Conservation (phyloP, 1,140 invertebrate species). For the Dendroctonus valens region DNA sequence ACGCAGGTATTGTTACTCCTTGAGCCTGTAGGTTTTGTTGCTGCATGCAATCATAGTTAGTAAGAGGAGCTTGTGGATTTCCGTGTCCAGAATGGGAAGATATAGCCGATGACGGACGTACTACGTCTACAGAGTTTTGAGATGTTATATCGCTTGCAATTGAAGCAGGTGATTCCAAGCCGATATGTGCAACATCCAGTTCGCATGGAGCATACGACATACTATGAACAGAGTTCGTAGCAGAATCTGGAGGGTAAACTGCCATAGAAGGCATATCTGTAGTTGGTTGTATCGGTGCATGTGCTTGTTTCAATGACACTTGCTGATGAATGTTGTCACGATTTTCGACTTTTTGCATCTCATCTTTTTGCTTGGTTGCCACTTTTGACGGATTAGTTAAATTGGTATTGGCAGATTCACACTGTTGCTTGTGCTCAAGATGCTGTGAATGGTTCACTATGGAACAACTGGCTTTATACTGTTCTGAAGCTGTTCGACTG, state of each 20-base stretch:
- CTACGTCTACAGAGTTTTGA: constrained; percentile 69
- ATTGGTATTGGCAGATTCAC: not conserved
- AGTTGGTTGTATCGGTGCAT: constrained; percentile 55
- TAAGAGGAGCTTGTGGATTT: constrained; percentile 53
- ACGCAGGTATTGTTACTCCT: constrained; percentile 43
- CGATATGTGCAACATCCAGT: constrained; percentile 78
- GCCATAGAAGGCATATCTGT: constrained; percentile 73
- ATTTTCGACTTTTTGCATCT: constrained; percentile 19
- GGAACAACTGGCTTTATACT: constrained; percentile 21
- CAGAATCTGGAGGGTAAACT: constrained; percentile 80
- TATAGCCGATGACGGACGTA: constrained; percentile 53
- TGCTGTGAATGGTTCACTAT: constrained; percentile 12
- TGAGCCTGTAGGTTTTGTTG: constrained; percentile 57
- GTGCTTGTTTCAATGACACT: constrained; percentile 54
- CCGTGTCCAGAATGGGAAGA: constrained; percentile 55
- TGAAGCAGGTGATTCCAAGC: constrained; percentile 81
- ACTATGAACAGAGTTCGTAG: constrained; percentile 80
- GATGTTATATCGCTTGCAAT: constrained; percentile 82
- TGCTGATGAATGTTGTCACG: constrained; percentile 21
- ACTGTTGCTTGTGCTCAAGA: constrained; percentile 13
- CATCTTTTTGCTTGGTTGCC: constrained; percentile 20
- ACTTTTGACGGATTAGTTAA: constrained; percentile 5
- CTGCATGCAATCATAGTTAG: constrained; percentile 57
- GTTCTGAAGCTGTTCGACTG: constrained; percentile 20
- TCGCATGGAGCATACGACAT: constrained; percentile 78